These are phyloP conservation scores for Nineta flava DNA, from an alignment of 2,888 invertebrate species.

Conservation along the genomic window DNA sequence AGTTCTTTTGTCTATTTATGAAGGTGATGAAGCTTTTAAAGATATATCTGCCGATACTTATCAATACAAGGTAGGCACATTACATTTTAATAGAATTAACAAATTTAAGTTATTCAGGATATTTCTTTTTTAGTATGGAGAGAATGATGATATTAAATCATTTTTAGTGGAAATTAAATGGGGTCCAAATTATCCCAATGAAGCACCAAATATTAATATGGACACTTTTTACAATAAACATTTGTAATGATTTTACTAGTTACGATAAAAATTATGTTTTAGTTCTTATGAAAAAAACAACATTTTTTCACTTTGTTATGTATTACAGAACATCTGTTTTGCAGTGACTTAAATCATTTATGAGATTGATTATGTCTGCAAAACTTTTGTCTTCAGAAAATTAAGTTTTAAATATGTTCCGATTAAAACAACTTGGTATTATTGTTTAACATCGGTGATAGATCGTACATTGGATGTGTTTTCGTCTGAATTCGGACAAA, in stretches of 20 bases:
- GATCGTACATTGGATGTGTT: no score
- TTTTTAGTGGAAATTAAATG: slow-evolving; percentile 80
- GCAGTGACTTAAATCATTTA: no score
- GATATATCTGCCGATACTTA: slow-evolving; percentile 60
- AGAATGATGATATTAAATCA: slow-evolving; percentile 60
- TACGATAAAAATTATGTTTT: slow-evolving; percentile 2
- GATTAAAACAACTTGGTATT: no score
- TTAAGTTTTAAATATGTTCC: no score
- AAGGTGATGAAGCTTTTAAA: slow-evolving; percentile 79
- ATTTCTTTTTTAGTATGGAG: slow-evolving; percentile 49
- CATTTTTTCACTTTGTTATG: no score
- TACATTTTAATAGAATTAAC: neutral
- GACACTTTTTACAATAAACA: slow-evolving; percentile 88
- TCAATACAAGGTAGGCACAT: slow-evolving; percentile 68
- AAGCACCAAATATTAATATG: slow-evolving; percentile 65
- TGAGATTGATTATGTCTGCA: no score
- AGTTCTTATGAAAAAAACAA: neutral
- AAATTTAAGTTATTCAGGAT: slow-evolving; percentile 7
- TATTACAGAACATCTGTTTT: no score
- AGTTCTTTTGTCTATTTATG: slow-evolving; percentile 84
- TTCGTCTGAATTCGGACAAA: no score
- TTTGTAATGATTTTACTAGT: slow-evolving; percentile 47
- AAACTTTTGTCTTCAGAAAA: no score
- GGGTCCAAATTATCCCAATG: slow-evolving; percentile 74
- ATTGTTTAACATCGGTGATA: no score